Percentiles rank a stretch among this genome's conserved stretches.
These are phyloP conservation scores for Microtus oregoni DNA, from an alignment of 2,113 vertebrate genomes.

Conservation along the genomic window DNA sequence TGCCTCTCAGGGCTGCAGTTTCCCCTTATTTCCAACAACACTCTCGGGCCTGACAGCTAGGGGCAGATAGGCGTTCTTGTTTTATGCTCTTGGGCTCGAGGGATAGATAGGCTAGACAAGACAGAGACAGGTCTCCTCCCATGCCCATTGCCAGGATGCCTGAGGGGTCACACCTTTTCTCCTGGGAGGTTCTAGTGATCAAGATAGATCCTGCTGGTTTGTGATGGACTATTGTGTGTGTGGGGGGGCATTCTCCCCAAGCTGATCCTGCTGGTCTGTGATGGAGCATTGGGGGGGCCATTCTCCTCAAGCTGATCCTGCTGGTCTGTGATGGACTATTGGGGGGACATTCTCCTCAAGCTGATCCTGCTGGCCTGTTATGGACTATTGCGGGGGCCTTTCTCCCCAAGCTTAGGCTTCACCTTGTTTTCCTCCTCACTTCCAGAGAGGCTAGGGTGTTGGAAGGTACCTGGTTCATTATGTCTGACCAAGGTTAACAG, in stretches of 20 bases:
- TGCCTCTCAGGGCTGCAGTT: not conserved
- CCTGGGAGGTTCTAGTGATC: not conserved
- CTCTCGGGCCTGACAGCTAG: not conserved
- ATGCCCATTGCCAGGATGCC: not conserved
- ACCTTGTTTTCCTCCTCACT: not conserved
- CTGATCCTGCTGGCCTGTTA: too few relatives aligned
- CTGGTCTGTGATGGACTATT: not conserved
- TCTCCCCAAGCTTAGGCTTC: not conserved
- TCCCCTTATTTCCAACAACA: constrained; percentile 33
- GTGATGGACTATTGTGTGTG: not conserved
- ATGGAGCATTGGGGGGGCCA: rapidly evolving
- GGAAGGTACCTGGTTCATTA: not conserved
- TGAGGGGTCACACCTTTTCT: not conserved
- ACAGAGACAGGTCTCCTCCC: not conserved
- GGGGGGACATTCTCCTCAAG: rapidly evolving
- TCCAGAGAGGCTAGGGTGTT: not conserved
- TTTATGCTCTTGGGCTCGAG: not conserved
- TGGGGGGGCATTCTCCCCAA: not conserved
- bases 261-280: not conserved
- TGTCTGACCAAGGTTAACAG: not conserved
- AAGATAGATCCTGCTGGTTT: not conserved
- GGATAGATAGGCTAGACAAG: not conserved
- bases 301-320: not conserved
- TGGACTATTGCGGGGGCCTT: too few relatives aligned
- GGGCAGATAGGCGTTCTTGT: not conserved